Evolutionary conservation across 2,888 invertebrate genomes (phyloP).

Genomic region (Agrypnus murinus): DNA sequence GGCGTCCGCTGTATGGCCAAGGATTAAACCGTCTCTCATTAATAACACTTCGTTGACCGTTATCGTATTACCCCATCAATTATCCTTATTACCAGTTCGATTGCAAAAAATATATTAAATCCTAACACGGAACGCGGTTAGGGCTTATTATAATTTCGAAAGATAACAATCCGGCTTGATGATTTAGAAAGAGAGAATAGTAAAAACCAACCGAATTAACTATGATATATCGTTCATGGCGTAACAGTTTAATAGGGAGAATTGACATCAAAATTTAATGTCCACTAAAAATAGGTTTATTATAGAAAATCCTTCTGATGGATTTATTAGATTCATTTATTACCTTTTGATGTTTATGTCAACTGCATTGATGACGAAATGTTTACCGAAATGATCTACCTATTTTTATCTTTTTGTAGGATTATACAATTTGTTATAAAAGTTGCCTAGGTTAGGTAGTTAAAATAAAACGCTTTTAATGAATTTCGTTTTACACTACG

Average conservation of each 20-base stretch:
- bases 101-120: conserved; percentile 26
- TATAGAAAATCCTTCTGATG: not conserved
- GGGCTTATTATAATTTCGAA: conserved; percentile 3
- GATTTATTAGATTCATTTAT: conserved; percentile 22
- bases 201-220: conserved; percentile 2
- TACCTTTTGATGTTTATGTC: conserved; percentile 7
- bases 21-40: conserved; percentile 25
- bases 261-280: conserved; percentile 13
- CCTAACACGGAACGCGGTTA: not conserved
- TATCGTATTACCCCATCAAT: conserved; percentile 28
- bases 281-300: not conserved
- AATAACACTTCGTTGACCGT: conserved; percentile 26
- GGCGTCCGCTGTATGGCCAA: conserved; percentile 15
- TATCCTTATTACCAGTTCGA: conserved; percentile 21
- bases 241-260: not conserved
- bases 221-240: not conserved
- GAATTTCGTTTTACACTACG: no score
- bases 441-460: not conserved
- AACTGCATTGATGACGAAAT: not conserved
- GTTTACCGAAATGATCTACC: not conserved
- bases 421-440: conserved; percentile 11
- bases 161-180: not conserved
- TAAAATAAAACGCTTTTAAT: not conserved
- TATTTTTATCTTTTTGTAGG: not conserved
- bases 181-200: not conserved